Percentiles rank a stretch among this genome's conserved stretches.
Conservation (phyloP, 2,113 vertebrate species). For the Misgurnus mizolepis region DNA sequence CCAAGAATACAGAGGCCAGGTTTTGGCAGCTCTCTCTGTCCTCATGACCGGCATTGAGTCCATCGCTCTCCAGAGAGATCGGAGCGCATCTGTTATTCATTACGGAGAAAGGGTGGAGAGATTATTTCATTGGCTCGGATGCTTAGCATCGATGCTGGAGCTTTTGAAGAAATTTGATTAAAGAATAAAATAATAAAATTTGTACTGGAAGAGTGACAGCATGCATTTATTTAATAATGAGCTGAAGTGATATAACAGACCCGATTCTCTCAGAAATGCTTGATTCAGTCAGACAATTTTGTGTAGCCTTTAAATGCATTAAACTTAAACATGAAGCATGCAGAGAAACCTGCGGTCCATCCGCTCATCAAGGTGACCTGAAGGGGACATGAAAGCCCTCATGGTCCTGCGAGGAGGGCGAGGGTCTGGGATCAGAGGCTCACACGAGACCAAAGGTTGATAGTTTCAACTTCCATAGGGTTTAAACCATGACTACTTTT, state of each 20-base stretch:
- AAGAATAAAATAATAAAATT: neutral
- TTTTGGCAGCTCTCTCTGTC: constrained; percentile 21
- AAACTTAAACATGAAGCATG: no score
- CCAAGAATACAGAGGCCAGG: no score
- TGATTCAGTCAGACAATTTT: neutral
- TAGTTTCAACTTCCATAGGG: constrained; percentile 44
- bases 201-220: neutral
- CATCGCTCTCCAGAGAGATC: constrained; percentile 27
- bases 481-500: constrained; percentile 63
- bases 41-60: constrained; percentile 4
- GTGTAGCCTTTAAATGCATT: neutral
- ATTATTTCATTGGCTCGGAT: constrained; percentile 19
- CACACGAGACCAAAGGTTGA: neutral
- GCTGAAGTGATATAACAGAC: neutral
- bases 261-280: neutral
- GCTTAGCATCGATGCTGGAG: neutral
- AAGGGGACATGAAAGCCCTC: constrained; percentile 16
- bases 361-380: no score
- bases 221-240: neutral
- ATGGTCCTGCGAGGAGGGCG: constrained; percentile 1
- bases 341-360: neutral
- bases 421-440: constrained; percentile 22
- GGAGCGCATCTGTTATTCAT: constrained; percentile 46
- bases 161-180: neutral
- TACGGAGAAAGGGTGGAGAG: constrained; percentile 37